These are phyloP conservation scores for Tigriopus californicus DNA, from an alignment of 2,888 invertebrate genomes.

Conservation along the genomic window DNA sequence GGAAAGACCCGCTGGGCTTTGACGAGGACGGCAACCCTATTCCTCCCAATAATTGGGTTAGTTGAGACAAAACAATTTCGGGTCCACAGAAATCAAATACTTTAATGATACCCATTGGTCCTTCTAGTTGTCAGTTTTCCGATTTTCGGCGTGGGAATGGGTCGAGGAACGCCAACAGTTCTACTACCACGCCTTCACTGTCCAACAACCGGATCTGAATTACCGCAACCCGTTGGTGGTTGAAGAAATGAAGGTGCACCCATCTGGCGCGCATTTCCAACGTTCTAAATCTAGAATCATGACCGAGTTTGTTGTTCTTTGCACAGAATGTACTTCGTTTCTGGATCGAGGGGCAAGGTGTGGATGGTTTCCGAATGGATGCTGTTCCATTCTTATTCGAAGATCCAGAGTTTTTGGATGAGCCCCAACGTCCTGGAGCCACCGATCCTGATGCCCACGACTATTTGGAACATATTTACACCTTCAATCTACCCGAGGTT, in stretches of 20 bases:
- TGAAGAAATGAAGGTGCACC: slow-evolving; percentile 6
- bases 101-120: slow-evolving; percentile 24
- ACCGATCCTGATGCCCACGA: slow-evolving; percentile 10
- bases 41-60: slow-evolving; percentile 17
- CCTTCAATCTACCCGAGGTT: neutral
- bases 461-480: neutral
- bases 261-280: too few relatives aligned
- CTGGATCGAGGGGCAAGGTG: slow-evolving; percentile 31
- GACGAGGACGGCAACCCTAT: slow-evolving; percentile 24
- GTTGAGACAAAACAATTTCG: neutral
- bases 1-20: slow-evolving; percentile 32
- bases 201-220: slow-evolving; percentile 29
- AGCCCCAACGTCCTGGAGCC: slow-evolving; percentile 15
- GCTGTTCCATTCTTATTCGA: slow-evolving; percentile 27
- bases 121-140: slow-evolving; percentile 26
- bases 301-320: too few relatives aligned
- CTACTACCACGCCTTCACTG: slow-evolving; percentile 28
- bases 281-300: too few relatives aligned
- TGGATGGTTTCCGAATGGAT: slow-evolving; percentile 30
- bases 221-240: slow-evolving; percentile 23
- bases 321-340: slow-evolving; percentile 24
- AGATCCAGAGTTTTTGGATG: slow-evolving; percentile 19
- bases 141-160: slow-evolving; percentile 28
- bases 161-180: slow-evolving; percentile 24
- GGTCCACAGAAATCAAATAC: neutral